phyloP scores from a whole-genome alignment of 2,888 invertebrate species.

The Clistopyga incitator region DNA sequence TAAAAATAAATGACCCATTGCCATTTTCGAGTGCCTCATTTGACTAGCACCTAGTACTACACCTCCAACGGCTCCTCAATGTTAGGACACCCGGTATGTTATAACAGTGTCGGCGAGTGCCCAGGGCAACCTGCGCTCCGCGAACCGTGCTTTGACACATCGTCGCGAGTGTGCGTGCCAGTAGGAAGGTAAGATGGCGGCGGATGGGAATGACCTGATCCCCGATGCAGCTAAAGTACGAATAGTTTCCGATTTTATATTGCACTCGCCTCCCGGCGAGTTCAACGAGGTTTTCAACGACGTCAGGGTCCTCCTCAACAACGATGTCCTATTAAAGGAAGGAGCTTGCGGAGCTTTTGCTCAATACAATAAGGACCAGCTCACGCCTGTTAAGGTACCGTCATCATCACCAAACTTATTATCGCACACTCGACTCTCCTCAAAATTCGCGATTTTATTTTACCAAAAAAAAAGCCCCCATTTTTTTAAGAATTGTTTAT shows the following conservation, averaged over 20 bases:
- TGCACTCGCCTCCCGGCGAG: constrained; percentile 99
- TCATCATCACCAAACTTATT: no score
- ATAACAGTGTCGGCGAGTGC: constrained; percentile 49
- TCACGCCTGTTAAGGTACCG: constrained; percentile 93
- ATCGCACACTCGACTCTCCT: constrained; percentile 49
- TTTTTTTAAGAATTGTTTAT: background rate
- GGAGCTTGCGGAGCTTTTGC: constrained; percentile 98
- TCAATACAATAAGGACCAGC: constrained; percentile 99
- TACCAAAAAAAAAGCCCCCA: background rate
- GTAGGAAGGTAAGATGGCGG: constrained; percentile 90
- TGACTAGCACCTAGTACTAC: background rate
- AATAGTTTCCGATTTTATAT: constrained; percentile 98
- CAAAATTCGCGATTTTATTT: constrained; percentile 70
- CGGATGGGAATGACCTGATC: constrained; percentile 93
- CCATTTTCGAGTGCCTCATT: no score
- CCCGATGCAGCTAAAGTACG: constrained; percentile 96
- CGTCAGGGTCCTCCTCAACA: constrained; percentile 96
- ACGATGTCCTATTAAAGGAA: constrained; percentile 97
- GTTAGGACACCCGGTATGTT: constrained; percentile 43
- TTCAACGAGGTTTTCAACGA: constrained; percentile 99
- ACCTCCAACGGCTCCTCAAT: constrained; percentile 7
- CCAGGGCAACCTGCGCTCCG: constrained; percentile 67
- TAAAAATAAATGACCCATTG: no score
- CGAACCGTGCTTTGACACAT: constrained; percentile 81
- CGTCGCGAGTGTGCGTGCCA: constrained; percentile 77